Evolutionary conservation across 1,140 invertebrate genomes (phyloP), one percentile per base, ranked within the genome.

Genomic region (Drosophila oshimai): DNA sequence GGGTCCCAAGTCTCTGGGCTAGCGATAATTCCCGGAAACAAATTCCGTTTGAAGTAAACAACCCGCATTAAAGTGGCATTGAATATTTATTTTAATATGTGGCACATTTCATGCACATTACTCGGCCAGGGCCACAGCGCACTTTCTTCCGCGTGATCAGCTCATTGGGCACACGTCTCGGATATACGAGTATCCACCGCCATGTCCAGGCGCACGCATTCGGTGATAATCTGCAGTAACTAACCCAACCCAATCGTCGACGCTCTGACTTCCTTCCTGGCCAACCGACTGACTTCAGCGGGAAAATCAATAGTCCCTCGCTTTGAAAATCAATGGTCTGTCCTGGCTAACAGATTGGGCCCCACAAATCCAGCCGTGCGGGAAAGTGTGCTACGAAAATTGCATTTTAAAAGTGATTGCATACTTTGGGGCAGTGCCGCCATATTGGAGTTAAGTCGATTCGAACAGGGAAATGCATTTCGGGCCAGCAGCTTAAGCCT

Each of bases 131-230:
- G 50, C 6, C 54, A 39, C 58, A 51, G 55, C 51, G 75, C 61
- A 80, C 71, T 87, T 73, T 64, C 64, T 84, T 87, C 81, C 80
- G 58, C 75, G 61, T 84, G 80, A 84, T 80, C 80, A 80, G 80
- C 81, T 84, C 80, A 84, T 84, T 84, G 75, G 39, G 72, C 80
- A 87, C 60, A 51, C 12, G 18, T 51, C 50, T 50, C 71, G 61
- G 24, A n/a, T 4, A 26, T 61, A 57, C 26, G 37, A 50, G 24
- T 55, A 24, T 31, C 22, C 9, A 9, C n/a, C 44, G 15, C 20
- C 9, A 2, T 1, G 22, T 24, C 51, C 26, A 72, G 60, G 54
- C 39, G 60, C 67, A 86, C 79, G 80, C 75, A 86, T 67, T 72
- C 15, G 34, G n/a, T 53, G 68, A 42, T 81, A 80, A 75, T 75